Base-by-base conservation (phyloP, 2,113 vertebrate species). In the Sylvietta virens region DNA sequence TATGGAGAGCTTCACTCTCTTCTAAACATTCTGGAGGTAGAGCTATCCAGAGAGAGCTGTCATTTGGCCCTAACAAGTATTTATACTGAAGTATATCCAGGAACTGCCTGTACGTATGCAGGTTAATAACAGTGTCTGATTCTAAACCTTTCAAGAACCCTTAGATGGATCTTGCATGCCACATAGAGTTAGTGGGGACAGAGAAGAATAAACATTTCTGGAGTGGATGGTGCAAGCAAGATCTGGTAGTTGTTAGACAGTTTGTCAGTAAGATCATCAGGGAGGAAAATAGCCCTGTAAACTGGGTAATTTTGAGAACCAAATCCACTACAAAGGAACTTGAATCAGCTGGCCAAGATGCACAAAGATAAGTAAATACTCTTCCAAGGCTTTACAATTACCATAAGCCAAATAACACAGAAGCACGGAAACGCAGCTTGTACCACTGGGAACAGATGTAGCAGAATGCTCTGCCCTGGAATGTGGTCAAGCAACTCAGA, bases 51-150 rank as follows among this genome's bases (percentile, higher is more conserved):
- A 33, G 23, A 74, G 13, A 71, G 13, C 24, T 67, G 17, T 28
- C 47, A 53, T 57, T 15, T 51, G n/a, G 15, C 27, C 23, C 40
- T 56, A 14, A 13, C 30, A 69, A 60, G 12, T 64, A 23, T 64
- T 81, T 39, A 60, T 31, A 58, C 35, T 37, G 10, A 69, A 33
- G 2, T 27, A 27, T n/a, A 24, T 24, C 40, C 45, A 89, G 45
- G 82, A 95, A 64, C 28, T 58, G 10, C 28, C 5, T 33, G 6
- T 62, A 33, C 0, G 0, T 33, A 39, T 13, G 26, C 14, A 70
- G 28, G 3, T 39, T 70, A 74, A 40, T 51, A 70, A 45, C 8
- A 86, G 9, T 9, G 37, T 35, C 28, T 11, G 27, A 70, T 12
- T 27, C 26, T 22, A 70, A 70, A 60, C 37, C 6, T 56, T 61